A percentile compares a stretch with the other conserved stretches of the same genome.
Evolutionary conservation across 1,140 invertebrate species (phyloP).

Genomic region (Drosophila chauvacae): DNA sequence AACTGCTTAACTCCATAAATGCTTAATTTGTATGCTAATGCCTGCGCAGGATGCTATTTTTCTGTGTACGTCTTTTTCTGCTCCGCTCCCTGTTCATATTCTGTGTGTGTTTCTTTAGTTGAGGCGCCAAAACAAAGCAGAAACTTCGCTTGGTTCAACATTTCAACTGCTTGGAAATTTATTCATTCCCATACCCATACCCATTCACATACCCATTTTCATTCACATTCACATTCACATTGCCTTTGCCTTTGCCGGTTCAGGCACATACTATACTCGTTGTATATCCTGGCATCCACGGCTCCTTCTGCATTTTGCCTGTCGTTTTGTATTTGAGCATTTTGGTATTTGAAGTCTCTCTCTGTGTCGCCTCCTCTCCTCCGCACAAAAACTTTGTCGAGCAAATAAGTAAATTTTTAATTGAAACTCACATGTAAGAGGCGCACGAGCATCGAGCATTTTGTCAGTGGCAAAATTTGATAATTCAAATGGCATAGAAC

Average conservation of each 20-base stretch:
- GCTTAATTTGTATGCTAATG: constrained; percentile 3
- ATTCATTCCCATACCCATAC: constrained; percentile 53
- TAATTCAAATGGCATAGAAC: constrained; percentile 56
- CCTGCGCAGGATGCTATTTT: neutral
- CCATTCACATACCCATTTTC: neutral
- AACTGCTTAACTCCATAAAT: constrained; percentile 3
- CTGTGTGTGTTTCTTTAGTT: constrained; percentile 50
- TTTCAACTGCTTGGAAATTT: constrained; percentile 77
- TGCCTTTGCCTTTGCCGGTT: neutral
- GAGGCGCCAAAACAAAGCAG: constrained; percentile 76
- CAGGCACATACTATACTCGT: neutral
- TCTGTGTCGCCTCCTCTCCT: neutral
- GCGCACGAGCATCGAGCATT: constrained; percentile 18
- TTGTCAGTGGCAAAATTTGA: constrained; percentile 53
- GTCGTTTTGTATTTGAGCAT: constrained; percentile 67
- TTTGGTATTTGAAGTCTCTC: constrained; percentile 65
- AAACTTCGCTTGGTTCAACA: constrained; percentile 63
- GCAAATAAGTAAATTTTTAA: constrained; percentile 70
- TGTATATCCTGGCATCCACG: constrained; percentile 20
- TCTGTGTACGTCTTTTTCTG: constrained; percentile 15
- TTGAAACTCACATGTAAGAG: constrained; percentile 59
- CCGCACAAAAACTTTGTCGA: constrained; percentile 44
- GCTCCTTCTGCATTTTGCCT: constrained; percentile 53
- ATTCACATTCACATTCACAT: neutral
- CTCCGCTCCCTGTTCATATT: constrained; percentile 23